A percentile compares a stretch with the other conserved stretches of the same genome.
Evolutionary conservation across 1,140 invertebrate species (phyloP).

Genomic region (Ooceraea biroi): DNA sequence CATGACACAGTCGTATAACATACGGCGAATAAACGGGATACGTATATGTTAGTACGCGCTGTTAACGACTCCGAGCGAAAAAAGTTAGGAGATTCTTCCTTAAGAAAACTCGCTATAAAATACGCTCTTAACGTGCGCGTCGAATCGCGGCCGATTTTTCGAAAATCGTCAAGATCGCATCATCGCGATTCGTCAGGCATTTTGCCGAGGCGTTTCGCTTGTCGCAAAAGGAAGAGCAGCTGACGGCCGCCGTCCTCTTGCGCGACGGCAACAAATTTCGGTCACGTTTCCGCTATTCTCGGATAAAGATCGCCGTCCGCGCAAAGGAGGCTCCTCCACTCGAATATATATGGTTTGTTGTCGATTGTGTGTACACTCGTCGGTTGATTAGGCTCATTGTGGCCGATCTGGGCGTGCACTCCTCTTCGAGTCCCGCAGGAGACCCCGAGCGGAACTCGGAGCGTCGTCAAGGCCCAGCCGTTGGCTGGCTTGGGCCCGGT

Average conservation of each 20-base stretch:
- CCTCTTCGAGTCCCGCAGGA: conserved; percentile 18
- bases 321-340: conserved; percentile 41
- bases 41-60: conserved; percentile 38
- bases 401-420: conserved; percentile 78
- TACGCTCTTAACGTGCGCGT: conserved; percentile 27
- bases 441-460: conserved; percentile 44
- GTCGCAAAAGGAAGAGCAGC: conserved; percentile 20
- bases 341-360: conserved; percentile 80
- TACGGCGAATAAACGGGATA: conserved; percentile 44
- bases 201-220: not conserved
- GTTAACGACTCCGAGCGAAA: conserved; percentile 13
- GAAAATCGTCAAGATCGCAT: conserved; percentile 55
- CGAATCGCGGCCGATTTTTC: conserved; percentile 48
- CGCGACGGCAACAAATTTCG: conserved; percentile 31
- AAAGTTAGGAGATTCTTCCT: conserved; percentile 18
- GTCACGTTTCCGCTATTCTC: conserved; percentile 23
- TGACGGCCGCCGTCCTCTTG: conserved; percentile 37
- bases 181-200: conserved; percentile 58
- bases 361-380: conserved; percentile 81
- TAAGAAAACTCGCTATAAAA: not conserved
- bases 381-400: conserved; percentile 85
- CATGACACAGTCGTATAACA: not conserved
- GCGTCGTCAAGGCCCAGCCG: conserved; percentile 17
- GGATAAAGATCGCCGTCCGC: conserved; percentile 75
- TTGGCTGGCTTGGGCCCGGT: conserved; percentile 60